Conservation (phyloP, 2,888 invertebrate species). For the Cheilosia scutellata region DNA sequence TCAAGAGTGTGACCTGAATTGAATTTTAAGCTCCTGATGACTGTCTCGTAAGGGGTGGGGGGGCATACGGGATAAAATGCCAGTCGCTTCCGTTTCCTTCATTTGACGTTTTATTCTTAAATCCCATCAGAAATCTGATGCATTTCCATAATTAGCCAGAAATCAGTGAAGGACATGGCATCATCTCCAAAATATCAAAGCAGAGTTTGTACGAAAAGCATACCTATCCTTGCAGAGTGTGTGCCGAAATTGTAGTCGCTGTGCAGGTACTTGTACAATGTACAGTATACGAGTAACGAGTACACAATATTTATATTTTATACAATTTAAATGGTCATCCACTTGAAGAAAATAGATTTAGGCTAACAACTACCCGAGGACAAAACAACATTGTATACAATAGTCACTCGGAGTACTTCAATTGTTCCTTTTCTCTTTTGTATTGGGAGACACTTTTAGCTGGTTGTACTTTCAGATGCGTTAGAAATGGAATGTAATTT, state of each 20-base stretch:
- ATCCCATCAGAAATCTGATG: slow-evolving; percentile 61
- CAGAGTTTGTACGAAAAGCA: slow-evolving; percentile 11
- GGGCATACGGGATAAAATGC: background rate
- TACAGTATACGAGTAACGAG: too few species aligned
- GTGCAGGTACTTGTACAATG: background rate
- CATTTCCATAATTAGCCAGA: slow-evolving; percentile 68
- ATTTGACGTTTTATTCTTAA: slow-evolving; percentile 54
- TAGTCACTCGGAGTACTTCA: background rate
- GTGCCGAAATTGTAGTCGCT: background rate
- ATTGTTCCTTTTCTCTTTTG: too few species aligned
- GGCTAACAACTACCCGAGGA: slow-evolving; percentile 46
- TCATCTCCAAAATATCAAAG: slow-evolving; percentile 40
- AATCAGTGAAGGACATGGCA: slow-evolving; percentile 44
- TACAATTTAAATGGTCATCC: slow-evolving; percentile 42
- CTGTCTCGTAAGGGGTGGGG: slow-evolving; percentile 10
- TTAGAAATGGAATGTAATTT: too few species aligned
- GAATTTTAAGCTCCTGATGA: slow-evolving; percentile 67
- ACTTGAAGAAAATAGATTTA: slow-evolving; percentile 39
- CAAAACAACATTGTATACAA: slow-evolving; percentile 6
- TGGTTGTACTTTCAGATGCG: too few species aligned
- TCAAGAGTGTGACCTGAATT: slow-evolving; percentile 68
- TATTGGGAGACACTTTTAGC: too few species aligned
- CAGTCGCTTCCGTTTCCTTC: slow-evolving; percentile 40
- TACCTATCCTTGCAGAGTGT: background rate
- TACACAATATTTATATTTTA: background rate